Conservation (phyloP, 2,113 vertebrate genomes). For the Scortum barcoo region DNA sequence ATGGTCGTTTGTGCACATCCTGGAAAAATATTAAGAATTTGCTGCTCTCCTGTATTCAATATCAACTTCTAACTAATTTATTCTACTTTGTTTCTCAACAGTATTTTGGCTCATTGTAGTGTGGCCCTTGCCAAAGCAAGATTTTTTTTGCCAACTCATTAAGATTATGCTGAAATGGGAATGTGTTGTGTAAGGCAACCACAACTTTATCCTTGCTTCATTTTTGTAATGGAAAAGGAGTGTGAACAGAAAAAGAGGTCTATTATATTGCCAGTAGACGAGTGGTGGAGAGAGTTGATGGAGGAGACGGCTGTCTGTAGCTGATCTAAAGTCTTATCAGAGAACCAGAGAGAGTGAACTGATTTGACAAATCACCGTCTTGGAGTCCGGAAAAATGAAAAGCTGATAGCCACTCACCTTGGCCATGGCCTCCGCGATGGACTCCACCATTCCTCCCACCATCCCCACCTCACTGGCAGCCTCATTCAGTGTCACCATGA, state of each 20-base stretch:
- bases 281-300: too few species aligned
- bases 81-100: background rate
- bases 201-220: background rate
- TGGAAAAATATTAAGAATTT: slow-evolving; percentile 16
- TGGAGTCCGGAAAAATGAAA: background rate
- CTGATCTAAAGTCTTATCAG: background rate
- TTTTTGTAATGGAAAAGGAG: slow-evolving; percentile 1
- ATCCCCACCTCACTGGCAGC: slow-evolving; percentile 98
- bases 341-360: background rate
- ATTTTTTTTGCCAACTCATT: slow-evolving; percentile 1
- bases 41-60: background rate
- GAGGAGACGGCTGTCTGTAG: background rate
- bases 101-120: background rate
- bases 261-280: background rate
- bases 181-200: background rate
- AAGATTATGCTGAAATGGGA: background rate
- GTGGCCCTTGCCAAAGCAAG: background rate
- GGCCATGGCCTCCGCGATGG: slow-evolving; percentile 95
- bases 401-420: slow-evolving; percentile 83
- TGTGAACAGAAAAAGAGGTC: background rate
- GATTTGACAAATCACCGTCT: background rate
- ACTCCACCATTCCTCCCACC: slow-evolving; percentile 98
- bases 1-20: background rate
- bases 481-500: slow-evolving; percentile 97
- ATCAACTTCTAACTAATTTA: slow-evolving; percentile 5